Conservation (phyloP, 2,797 vertebrate species). For the Melanotaenia pygmaea region DNA sequence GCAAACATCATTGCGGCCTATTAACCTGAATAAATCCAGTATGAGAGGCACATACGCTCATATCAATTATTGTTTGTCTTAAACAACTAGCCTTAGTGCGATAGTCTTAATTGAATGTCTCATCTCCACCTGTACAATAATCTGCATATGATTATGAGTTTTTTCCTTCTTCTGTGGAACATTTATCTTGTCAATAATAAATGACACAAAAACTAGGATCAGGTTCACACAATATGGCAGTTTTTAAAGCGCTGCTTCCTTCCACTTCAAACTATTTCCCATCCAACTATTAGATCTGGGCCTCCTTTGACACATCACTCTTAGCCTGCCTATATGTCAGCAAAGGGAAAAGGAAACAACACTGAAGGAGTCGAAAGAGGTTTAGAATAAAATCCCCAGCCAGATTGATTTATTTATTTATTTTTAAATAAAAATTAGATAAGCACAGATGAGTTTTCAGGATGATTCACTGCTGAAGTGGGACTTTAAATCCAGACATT, state of each 20-base stretch:
- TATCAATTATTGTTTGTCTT: not conserved
- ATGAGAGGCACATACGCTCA: too few species aligned
- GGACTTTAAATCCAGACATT: not conserved
- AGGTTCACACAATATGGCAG: not conserved
- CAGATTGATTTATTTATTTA: too few species aligned
- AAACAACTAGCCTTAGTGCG: too few species aligned
- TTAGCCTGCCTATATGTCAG: not conserved
- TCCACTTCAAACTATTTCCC: not conserved
- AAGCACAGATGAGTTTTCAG: not conserved
- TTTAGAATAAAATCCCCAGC: too few species aligned
- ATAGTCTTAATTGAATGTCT: too few species aligned
- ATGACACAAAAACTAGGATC: not conserved
- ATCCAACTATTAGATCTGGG: too few species aligned
- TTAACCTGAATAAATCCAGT: too few species aligned
- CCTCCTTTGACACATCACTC: not conserved
- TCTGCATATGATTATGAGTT: not conserved
- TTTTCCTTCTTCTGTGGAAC: not conserved
- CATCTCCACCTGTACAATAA: too few species aligned
- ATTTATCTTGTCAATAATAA: not conserved
- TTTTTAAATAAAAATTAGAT: too few species aligned
- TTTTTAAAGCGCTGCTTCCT: not conserved
- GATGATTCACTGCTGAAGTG: not conserved
- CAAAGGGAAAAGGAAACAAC: too few species aligned
- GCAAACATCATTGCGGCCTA: too few species aligned
- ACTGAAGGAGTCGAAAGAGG: too few species aligned